Conservation (phyloP, 2,888 invertebrate species). For the Meandrusa payeni region DNA sequence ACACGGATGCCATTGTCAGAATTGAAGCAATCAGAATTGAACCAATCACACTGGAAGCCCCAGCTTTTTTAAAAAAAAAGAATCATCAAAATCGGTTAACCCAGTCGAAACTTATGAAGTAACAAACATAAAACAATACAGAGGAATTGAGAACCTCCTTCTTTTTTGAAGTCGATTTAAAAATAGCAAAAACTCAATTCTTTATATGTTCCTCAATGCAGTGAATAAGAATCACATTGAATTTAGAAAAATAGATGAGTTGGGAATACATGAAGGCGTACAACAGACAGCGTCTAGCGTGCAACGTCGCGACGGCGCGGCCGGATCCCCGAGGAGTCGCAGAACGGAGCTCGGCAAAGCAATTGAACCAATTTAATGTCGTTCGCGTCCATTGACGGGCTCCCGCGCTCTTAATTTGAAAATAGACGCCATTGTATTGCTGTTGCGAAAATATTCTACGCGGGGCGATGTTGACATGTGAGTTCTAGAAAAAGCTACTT, state of each 20-base stretch:
- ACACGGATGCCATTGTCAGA: no score
- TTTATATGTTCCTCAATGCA: no score
- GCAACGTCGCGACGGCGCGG: conserved; percentile 42
- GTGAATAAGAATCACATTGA: conserved; percentile 33
- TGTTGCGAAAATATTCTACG: conserved; percentile 47
- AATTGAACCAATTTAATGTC: conserved; percentile 79
- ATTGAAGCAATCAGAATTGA: no score
- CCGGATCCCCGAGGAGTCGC: conserved; percentile 63
- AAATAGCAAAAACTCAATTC: no score
- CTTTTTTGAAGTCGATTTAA: no score
- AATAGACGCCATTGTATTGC: conserved; percentile 67
- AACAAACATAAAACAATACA: no score
- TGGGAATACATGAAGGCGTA: conserved; percentile 41
- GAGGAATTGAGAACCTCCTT: no score
- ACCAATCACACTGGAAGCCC: no score
- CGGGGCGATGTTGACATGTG: conserved; percentile 1
- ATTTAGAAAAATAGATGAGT: conserved; percentile 42
- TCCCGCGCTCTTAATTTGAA: conserved; percentile 73
- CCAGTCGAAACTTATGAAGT: no score
- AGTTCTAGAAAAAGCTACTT: neutral
- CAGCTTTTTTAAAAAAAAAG: no score
- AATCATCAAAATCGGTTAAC: no score
- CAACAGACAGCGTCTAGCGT: conserved; percentile 20
- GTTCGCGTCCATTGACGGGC: conserved; percentile 71
- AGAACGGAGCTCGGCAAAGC: conserved; percentile 66